phyloP scores from a whole-genome alignment of 2,888 invertebrate genomes.

The Acronicta leporina region DNA sequence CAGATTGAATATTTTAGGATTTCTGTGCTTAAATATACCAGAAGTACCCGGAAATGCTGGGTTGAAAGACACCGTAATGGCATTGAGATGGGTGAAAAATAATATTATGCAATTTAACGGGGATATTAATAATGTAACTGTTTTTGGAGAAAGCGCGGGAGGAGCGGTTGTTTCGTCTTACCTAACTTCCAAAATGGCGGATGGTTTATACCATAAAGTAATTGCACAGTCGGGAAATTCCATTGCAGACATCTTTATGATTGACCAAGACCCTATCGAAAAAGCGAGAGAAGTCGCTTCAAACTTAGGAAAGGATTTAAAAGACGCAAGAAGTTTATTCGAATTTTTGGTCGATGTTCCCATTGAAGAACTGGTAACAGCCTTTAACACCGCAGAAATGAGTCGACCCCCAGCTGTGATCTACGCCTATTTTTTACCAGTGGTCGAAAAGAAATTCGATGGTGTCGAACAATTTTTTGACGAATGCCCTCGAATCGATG shows the following conservation, averaged over 20 bases:
- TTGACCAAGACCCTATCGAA: slow-evolving; percentile 70
- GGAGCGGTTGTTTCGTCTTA: slow-evolving; percentile 66
- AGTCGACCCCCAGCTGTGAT: slow-evolving; percentile 61
- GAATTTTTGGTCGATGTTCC: slow-evolving; percentile 67
- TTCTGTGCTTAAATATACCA: slow-evolving; percentile 74
- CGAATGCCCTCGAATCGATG: slow-evolving; percentile 66
- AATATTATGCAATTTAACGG: slow-evolving; percentile 79
- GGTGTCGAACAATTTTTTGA: slow-evolving; percentile 70
- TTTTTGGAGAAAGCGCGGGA: slow-evolving; percentile 82
- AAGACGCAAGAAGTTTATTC: slow-evolving; percentile 61
- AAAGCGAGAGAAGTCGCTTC: slow-evolving; percentile 69
- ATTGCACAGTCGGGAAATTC: slow-evolving; percentile 75
- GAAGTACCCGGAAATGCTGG: slow-evolving; percentile 82
- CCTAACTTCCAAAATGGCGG: slow-evolving; percentile 72
- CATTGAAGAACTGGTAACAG: slow-evolving; percentile 72
- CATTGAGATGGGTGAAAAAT: slow-evolving; percentile 77
- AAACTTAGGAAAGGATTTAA: slow-evolving; percentile 67
- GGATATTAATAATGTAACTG: slow-evolving; percentile 72
- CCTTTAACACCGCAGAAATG: slow-evolving; percentile 66
- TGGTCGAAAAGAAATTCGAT: slow-evolving; percentile 74
- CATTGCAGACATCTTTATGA: slow-evolving; percentile 72
- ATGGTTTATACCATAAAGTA: slow-evolving; percentile 72
- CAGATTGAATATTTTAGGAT: slow-evolving; percentile 77
- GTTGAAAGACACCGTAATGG: slow-evolving; percentile 76
- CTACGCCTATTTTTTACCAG: slow-evolving; percentile 70